Percentiles rank a stretch among this genome's conserved stretches.
These are phyloP conservation scores for Amphiura filiformis DNA, from an alignment of 35 echinoderm and acorn worm species.

Conservation along the genomic window DNA sequence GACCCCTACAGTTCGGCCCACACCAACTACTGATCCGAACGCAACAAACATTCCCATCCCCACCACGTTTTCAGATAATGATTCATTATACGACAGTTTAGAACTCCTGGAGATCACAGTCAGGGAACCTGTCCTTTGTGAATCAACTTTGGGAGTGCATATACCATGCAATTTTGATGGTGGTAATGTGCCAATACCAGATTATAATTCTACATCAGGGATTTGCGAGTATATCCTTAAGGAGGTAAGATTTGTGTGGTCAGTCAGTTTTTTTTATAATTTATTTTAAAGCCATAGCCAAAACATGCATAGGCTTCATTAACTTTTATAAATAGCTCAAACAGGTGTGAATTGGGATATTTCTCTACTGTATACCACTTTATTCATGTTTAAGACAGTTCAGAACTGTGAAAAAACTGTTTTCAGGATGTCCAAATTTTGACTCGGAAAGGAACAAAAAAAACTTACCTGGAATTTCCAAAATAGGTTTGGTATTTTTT, in stretches of 20 bases:
- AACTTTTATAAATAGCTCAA: too few relatives aligned
- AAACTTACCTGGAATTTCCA: too few relatives aligned
- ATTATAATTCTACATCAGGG: conserved; percentile 34
- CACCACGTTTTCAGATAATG: background rate
- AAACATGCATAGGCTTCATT: too few relatives aligned
- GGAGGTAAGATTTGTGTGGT: conserved; percentile 49
- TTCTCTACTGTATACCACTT: too few relatives aligned
- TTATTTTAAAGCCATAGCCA: too few relatives aligned
- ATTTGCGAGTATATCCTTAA: conserved; percentile 65
- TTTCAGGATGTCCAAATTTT: too few relatives aligned
- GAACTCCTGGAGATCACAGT: conserved; percentile 39
- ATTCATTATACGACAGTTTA: conserved; percentile 39
- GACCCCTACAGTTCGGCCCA: background rate
- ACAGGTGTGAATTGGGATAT: too few relatives aligned
- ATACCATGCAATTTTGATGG: conserved; percentile 37
- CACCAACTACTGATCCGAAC: conserved; percentile 18
- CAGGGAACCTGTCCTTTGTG: conserved; percentile 43
- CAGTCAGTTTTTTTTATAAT: conserved; percentile 7
- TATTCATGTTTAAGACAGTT: too few relatives aligned
- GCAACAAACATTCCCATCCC: background rate
- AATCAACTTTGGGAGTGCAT: conserved; percentile 23
- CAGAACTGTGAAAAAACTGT: too few relatives aligned
- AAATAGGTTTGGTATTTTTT: too few relatives aligned
- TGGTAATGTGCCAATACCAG: conserved; percentile 55
- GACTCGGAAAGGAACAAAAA: too few relatives aligned